Evolutionary conservation across 1,140 invertebrate genomes (phyloP).

Genomic region (Papilio dardanus): DNA sequence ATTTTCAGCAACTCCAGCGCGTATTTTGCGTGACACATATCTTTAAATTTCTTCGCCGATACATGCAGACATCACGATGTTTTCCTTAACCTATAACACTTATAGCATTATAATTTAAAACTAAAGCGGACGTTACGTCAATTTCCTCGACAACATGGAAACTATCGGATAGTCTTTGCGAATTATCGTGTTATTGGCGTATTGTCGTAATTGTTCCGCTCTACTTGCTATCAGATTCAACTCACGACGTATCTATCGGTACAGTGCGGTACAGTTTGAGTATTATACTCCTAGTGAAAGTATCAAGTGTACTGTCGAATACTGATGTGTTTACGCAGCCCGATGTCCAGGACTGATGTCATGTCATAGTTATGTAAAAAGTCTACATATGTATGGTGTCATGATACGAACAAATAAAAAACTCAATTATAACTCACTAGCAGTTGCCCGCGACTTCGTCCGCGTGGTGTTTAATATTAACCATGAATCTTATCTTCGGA

Average conservation of each 20-base stretch:
- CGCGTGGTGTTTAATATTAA: no score
- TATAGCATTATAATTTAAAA: not conserved
- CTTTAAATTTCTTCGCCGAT: no score
- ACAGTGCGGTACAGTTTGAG: conserved; percentile 48
- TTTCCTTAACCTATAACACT: not conserved
- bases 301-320: conserved; percentile 49
- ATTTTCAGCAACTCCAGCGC: no score
- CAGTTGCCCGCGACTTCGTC: no score
- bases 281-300: conserved; percentile 64
- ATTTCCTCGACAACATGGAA: not conserved
- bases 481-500: no score
- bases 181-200: conserved; percentile 50
- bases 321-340: conserved; percentile 53
- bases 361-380: conserved; percentile 35
- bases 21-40: no score
- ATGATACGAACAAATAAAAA: not conserved
- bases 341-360: conserved; percentile 33
- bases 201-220: conserved; percentile 51
- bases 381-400: not conserved
- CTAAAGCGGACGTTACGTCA: conserved; percentile 13
- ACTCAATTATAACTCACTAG: no score
- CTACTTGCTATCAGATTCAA: conserved; percentile 61
- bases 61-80: no score
- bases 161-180: conserved; percentile 27
- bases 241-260: conserved; percentile 51